Evolutionary conservation across 2,797 vertebrate species (phyloP).

Genomic region (Pygocentrus nattereri): DNA sequence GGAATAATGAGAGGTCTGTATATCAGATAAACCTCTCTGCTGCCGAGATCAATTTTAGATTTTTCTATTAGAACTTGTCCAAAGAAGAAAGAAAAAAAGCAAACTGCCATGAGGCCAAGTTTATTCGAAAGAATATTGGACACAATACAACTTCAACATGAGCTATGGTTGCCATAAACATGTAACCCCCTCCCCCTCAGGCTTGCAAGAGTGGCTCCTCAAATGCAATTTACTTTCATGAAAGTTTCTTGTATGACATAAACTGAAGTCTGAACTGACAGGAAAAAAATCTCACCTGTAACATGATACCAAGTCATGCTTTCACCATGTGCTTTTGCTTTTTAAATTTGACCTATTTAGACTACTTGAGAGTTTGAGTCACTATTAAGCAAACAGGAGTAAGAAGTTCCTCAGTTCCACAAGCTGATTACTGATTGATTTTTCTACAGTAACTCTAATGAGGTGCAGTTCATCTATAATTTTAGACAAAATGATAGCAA

Average conservation of each 20-base stretch:
- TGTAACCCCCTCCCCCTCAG: constrained; percentile 18
- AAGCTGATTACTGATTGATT: no score
- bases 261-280: constrained; percentile 47
- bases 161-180: constrained; percentile 27
- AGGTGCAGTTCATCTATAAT: constrained; percentile 47
- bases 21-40: constrained; percentile 31
- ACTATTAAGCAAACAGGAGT: constrained; percentile 45
- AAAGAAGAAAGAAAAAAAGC: neutral
- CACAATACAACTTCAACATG: constrained; percentile 47
- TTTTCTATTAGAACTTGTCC: neutral
- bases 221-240: constrained; percentile 54
- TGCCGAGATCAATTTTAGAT: neutral
- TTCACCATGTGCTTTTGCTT: constrained; percentile 44
- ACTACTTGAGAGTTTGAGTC: constrained; percentile 32
- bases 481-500: neutral
- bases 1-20: no score
- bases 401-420: no score
- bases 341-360: constrained; percentile 22
- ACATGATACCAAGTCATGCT: constrained; percentile 50
- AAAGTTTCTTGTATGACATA: constrained; percentile 54
- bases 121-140: constrained; percentile 56
- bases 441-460: neutral
- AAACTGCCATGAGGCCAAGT: constrained; percentile 38
- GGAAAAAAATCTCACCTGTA: constrained; percentile 48
- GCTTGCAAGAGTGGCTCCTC: constrained; percentile 45